phyloP scores from a whole-genome alignment of 2,113 vertebrate species.

The Neoarius graeffei region DNA sequence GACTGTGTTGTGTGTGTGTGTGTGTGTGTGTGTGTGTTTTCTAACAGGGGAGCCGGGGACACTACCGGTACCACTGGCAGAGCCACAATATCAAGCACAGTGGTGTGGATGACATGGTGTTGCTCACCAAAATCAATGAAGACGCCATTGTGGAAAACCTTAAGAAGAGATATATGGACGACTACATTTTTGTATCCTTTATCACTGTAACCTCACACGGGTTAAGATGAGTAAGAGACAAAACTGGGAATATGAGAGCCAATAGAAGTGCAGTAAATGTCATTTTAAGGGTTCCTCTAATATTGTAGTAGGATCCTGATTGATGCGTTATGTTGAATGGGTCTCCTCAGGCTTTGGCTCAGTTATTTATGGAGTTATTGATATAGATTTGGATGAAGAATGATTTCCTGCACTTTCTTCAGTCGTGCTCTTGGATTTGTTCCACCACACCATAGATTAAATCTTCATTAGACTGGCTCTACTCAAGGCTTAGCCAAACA shows the following conservation, averaged over 20 bases:
- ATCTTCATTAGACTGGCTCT: conserved; percentile 41
- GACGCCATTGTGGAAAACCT: conserved; percentile 98
- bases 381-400: conserved; percentile 5
- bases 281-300: not conserved
- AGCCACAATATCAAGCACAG: conserved; percentile 99
- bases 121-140: conserved; percentile 95
- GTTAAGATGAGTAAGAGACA: not conserved
- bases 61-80: conserved; percentile 97
- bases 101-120: conserved; percentile 98
- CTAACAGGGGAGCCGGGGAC: conserved; percentile 92
- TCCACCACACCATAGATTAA: conserved; percentile 30
- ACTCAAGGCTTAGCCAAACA: conserved; percentile 5
- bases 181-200: conserved; percentile 99
- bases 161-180: conserved; percentile 98
- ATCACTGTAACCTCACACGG: not conserved
- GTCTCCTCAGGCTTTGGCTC: not conserved
- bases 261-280: not conserved
- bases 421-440: not conserved
- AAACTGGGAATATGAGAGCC: too few relatives aligned
- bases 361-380: conserved; percentile 5
- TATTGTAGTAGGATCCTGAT: not conserved
- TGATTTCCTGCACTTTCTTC: conserved; percentile 6
- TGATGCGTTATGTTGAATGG: not conserved
- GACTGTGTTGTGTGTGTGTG: conserved; percentile 36
- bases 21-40: too few relatives aligned